Evolutionary conservation across 2,113 vertebrate genomes (phyloP), one percentile per base, ranked within the genome.

Genomic region (Echinops telfairi): DNA sequence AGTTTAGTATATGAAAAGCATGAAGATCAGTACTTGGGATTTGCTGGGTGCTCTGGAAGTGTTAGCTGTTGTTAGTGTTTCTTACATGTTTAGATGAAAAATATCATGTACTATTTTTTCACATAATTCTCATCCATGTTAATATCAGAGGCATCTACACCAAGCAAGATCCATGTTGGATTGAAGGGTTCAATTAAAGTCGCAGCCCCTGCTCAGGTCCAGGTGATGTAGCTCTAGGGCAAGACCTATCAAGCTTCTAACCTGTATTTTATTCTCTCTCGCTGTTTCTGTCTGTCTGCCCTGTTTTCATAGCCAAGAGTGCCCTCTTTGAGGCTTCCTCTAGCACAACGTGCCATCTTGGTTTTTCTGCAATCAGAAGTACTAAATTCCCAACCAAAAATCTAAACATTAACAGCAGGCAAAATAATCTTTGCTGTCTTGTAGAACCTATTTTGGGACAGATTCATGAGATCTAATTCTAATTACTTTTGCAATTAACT

Each of bases 1-100:
- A 88, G 31, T 83, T 60, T 38, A 73, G 38, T 57, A 0, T 16
- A 9, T 23, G 60, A 75, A 70, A 23, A 66, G 31, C 58, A 10
- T 81, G 53, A 40, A n/a, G 43, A 90, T 76, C 57, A 36, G 16
- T 90, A 6, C 47, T 60, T 33, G 22, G 29, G 66, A 62, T 6
- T 10, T 53, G 33, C 16, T 62, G 75, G 23, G 22, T 70, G 29
- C 60, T 84, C 10, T 16, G 64, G 64, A 82, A 78, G 40, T 60
- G 2, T 71, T 43, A 43, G 53, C 68, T 90, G 27, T 27, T 89
- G 75, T 83, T 85, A 57, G 57, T 85, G 36, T 77, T 87, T 17
- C 38, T 86, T 40, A 27, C 83, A 25, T 77, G 89, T 95, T 78
- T 81, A 58, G 79, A 88, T 84, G 75, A 80, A 78, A 83, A 57